phyloP scores from a whole-genome alignment of 2,888 invertebrate species.

The Dryobotodes eremita region DNA sequence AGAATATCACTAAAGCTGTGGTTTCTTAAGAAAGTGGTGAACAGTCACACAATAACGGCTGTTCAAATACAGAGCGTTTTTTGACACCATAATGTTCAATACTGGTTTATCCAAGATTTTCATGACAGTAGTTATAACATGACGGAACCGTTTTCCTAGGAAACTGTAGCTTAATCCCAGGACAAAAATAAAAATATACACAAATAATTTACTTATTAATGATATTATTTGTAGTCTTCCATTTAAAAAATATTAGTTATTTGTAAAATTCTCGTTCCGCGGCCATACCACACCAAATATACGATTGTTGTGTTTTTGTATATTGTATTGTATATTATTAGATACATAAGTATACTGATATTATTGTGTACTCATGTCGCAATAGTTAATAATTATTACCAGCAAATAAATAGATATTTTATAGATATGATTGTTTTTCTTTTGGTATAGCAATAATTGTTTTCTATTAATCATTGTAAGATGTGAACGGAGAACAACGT shows the following conservation, averaged over 20 bases:
- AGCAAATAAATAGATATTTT: slow-evolving; percentile 72
- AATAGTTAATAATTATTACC: slow-evolving; percentile 68
- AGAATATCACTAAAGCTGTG: not conserved
- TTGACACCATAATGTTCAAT: not conserved
- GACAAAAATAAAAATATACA: not conserved
- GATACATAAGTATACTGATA: slow-evolving; percentile 62
- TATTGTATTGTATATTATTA: slow-evolving; percentile 69
- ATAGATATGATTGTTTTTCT: slow-evolving; percentile 47
- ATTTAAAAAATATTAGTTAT: not conserved
- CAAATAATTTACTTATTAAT: not conserved
- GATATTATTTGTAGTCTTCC: slow-evolving; percentile 37
- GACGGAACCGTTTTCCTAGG: not conserved
- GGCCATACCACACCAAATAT: slow-evolving; percentile 79
- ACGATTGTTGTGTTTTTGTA: slow-evolving; percentile 73
- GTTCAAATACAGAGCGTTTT: too few species aligned
- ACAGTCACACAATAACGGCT: not conserved
- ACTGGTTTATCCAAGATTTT: not conserved
- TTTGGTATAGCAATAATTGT: not conserved
- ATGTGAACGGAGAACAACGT: not conserved
- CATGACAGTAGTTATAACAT: not conserved
- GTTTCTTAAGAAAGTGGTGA: too few species aligned
- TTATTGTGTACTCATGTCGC: slow-evolving; percentile 67
- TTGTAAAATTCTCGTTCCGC: slow-evolving; percentile 50
- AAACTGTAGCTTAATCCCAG: not conserved
- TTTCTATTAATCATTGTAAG: not conserved